Evolutionary conservation across 2,113 vertebrate genomes (phyloP), one percentile per base, ranked within the genome.

Genomic region (Rissa tridactyla): DNA sequence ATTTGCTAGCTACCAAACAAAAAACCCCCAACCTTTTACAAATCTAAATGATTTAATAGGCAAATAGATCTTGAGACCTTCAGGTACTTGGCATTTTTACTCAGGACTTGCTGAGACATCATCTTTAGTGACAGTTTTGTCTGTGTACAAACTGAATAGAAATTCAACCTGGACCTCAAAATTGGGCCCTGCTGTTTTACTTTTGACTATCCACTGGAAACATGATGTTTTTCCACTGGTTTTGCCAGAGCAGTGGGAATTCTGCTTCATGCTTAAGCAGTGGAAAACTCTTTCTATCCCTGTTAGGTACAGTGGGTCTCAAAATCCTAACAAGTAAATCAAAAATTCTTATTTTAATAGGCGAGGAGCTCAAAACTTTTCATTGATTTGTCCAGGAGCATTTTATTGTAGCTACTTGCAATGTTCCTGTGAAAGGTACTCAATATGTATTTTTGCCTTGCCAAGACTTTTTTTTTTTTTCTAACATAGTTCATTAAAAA

Each of bases 191-290:
- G 34, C n/a, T 93, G n/a, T 26, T 95, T 91, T 75, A 75, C 46
- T 64, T 91, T 75, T 94, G 38, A 16, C 10, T 2, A 46, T 82
- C 69, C 64, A 64, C 76, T 75, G 55, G 73, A 96, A 92, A 62
- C 11, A 81, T 42, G 30, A 90, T 5, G 2, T 66, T 92, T 94
- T 96, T 93, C 90, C 92, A 78, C 73, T 86, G 34, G 9, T 76
- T 94, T 94, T 77, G 62, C 64, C 77, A 97, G 75, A 97, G 65
- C 47, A 72, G 42, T 61, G 40, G 85, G 82, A 96, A 93, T 64
- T 83, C 49, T 85, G 76, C 88, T 87, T 85, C 78, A 79, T 86
- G 23, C 34, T 83, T 49, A 82, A 83, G 29, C 18, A 86, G 16
- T 55, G 71, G 38, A 96, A 90, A 96, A 71, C 55, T 72, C 78